Evolutionary conservation across 2,113 vertebrate species (phyloP).

Genomic region (Cephalopterus ornatus): DNA sequence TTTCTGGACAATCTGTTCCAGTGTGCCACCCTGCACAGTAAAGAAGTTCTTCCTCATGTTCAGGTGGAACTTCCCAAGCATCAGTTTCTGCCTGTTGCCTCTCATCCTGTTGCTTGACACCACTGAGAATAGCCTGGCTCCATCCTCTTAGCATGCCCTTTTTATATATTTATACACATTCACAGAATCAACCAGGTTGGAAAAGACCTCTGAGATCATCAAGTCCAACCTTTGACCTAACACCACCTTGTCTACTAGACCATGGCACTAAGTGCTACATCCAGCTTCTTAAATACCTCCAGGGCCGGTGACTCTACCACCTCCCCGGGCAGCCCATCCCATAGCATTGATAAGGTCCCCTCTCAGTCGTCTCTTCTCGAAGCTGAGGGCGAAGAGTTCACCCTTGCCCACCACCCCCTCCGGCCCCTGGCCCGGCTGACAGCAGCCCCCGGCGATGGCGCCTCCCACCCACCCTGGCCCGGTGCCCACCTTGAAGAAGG

Average conservation of each 20-base stretch:
- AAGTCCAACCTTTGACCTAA: too few species aligned
- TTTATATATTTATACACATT: background rate
- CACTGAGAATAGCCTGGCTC: background rate
- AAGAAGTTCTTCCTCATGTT: background rate
- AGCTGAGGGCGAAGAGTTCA: background rate
- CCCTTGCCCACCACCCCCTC: background rate
- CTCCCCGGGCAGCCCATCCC: too few species aligned
- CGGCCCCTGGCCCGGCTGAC: background rate
- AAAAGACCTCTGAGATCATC: too few species aligned
- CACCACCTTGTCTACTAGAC: too few species aligned
- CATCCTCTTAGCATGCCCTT: background rate
- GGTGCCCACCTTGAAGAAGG: conserved; percentile 85
- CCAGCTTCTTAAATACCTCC: too few species aligned
- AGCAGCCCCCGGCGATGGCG: background rate
- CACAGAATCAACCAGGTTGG: too few species aligned
- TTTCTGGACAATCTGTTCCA: background rate
- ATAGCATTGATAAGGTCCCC: background rate
- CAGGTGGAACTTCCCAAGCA: background rate
- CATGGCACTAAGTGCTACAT: too few species aligned
- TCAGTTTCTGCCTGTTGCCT: background rate
- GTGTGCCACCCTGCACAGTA: background rate
- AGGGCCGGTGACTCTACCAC: too few species aligned
- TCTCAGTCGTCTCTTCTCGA: background rate
- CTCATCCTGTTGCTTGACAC: background rate
- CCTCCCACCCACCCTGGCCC: background rate